Base-by-base conservation (phyloP, 2,888 invertebrate genomes). In the Phytoseiulus persimilis region DNA sequence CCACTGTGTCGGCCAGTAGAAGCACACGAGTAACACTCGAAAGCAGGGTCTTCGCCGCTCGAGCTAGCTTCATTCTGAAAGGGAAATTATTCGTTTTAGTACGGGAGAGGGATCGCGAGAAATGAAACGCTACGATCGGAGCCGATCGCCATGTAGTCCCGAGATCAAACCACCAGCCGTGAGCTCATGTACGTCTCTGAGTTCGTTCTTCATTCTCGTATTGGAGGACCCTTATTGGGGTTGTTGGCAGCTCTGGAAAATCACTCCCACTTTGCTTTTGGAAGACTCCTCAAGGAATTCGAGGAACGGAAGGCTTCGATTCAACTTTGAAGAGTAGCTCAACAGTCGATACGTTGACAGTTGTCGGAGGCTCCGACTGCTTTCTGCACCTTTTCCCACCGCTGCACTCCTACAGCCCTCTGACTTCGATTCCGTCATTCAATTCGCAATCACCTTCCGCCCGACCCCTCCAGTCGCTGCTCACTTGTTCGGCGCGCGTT, bases 11-110 rank as follows among this genome's bases (percentile, higher is more conserved):
- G 23, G 99, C 99, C 91, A 99, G 94, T 90, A 99, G 94, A 90
- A 99, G 95, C 90, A 99, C 98, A 92, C 97, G 94, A 90, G 99
- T 99, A 91, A 99, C 97, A 90, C 98, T 96, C 89, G 96, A 96
- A 90, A 99, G 94, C 90, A 99, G 95, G 92, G 97, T 96, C 91
- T 98, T 95, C 90, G 98, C 97, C 90, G 98, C 97, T 91, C 97
- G 94, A 91, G 98, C 96, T 94, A 99, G 87, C 87, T 87, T 87
- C 87, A 87, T 87, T 32, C 87, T 87, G 87, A 32, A 87, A 87
- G 33, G 91, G 23, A 83, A 32, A 83, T 5, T 23, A 0, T 11
- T 46, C 14, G 46, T 6, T 46, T 46, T 11, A 14, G 46, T 11
- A 46, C 46, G 9, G 14, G 46, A 6, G n/a, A n/a, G n/a, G n/a